These are phyloP conservation scores for Hydrophis major DNA, from an alignment of 2,797 vertebrate genomes.

Conservation along the genomic window DNA sequence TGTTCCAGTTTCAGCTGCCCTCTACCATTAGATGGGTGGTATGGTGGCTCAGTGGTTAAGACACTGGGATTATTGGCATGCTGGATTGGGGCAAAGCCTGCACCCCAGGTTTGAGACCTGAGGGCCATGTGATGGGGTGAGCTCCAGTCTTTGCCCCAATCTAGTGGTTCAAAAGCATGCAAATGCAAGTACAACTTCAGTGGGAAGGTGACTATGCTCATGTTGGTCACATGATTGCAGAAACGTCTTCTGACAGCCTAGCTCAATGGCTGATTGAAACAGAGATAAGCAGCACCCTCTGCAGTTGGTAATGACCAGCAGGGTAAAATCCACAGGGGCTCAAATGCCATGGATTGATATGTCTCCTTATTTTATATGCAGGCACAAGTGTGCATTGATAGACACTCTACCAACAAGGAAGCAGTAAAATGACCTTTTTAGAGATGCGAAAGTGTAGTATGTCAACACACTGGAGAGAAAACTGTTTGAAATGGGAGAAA, in stretches of 20 bases:
- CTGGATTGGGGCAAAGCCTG: too few species aligned
- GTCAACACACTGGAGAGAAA: background rate
- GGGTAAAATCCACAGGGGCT: background rate
- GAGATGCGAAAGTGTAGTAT: background rate
- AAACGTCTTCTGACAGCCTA: background rate
- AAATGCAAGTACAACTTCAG: background rate
- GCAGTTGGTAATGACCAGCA: background rate
- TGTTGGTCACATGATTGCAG: background rate
- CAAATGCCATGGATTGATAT: background rate
- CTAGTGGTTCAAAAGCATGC: too few species aligned
- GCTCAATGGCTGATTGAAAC: background rate
- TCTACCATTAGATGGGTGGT: background rate
- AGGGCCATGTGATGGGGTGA: too few species aligned
- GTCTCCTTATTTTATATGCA: background rate
- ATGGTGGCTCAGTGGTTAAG: too few species aligned
- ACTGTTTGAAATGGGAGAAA: background rate
- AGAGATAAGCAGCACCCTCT: background rate
- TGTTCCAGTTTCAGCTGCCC: background rate
- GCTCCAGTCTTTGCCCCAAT: too few species aligned
- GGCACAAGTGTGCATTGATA: background rate
- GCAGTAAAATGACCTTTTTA: background rate
- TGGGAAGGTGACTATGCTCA: background rate
- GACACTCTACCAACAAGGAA: background rate
- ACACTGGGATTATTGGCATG: too few species aligned
- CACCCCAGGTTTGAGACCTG: too few species aligned